Conservation (phyloP, 1,140 invertebrate genomes). For the Drosophila nikananu region DNA sequence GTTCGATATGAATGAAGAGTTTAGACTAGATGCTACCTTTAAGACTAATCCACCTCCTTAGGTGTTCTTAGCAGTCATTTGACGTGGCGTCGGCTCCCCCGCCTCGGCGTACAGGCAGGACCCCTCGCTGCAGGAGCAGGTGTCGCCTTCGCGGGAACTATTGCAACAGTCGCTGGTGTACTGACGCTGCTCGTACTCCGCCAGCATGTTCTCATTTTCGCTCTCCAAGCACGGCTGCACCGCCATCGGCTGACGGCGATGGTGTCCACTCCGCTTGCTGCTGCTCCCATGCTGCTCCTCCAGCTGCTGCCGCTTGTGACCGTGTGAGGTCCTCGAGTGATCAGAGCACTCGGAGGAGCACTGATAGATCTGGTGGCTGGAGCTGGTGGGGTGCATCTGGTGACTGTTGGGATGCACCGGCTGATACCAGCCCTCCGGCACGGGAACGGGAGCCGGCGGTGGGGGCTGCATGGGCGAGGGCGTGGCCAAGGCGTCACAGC, state of each 20-base stretch:
- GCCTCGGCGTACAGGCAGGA: conserved; percentile 84
- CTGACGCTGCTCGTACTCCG: conserved; percentile 64
- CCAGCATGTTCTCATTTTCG: conserved; percentile 76
- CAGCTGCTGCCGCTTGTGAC: conserved; percentile 68
- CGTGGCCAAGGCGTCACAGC: conserved; percentile 80
- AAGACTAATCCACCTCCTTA: conserved; percentile 63
- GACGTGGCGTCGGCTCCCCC: conserved; percentile 61
- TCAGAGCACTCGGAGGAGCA: conserved; percentile 85
- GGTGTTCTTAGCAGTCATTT: conserved; percentile 69
- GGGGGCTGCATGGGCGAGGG: conserved; percentile 81
- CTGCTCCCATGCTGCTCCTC: conserved; percentile 74
- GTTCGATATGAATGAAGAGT: conserved; percentile 78
- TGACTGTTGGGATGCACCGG: conserved; percentile 62
- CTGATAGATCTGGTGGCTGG: conserved; percentile 81
- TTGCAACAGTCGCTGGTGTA: conserved; percentile 83
- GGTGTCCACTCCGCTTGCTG: conserved; percentile 39
- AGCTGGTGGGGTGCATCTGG: conserved; percentile 64
- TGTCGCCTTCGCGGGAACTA: conserved; percentile 82
- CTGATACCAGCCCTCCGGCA: conserved; percentile 78
- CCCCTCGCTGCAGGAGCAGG: conserved; percentile 85
- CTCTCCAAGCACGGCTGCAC: conserved; percentile 63
- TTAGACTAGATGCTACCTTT: conserved; percentile 73
- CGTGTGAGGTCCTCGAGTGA: conserved; percentile 74
- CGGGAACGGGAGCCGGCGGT: conserved; percentile 51
- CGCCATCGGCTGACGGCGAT: conserved; percentile 42